phyloP scores from a whole-genome alignment of 92 coral and sea anemone species.

The Blastomussa wellsi region DNA sequence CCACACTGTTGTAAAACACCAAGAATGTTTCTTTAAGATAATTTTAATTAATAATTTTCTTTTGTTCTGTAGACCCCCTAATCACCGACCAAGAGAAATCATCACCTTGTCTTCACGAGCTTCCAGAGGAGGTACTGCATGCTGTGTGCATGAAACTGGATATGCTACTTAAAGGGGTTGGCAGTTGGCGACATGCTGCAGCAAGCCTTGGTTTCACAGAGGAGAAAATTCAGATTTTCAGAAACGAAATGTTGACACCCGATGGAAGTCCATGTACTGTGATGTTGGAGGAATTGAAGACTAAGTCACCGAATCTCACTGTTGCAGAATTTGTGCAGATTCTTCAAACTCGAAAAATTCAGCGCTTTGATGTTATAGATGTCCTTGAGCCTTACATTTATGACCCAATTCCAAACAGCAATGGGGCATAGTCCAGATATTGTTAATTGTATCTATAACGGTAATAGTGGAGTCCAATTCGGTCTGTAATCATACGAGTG shows the following conservation, averaged over 20 bases:
- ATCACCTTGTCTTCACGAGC: slow-evolving; percentile 21
- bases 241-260: slow-evolving; percentile 29
- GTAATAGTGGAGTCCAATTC: too few species aligned
- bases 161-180: slow-evolving; percentile 27
- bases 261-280: slow-evolving; percentile 53
- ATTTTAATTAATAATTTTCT: neutral
- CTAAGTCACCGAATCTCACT: slow-evolving; percentile 36
- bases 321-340: slow-evolving; percentile 56
- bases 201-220: slow-evolving; percentile 26
- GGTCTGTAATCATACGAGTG: too few species aligned
- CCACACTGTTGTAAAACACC: neutral
- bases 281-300: slow-evolving; percentile 30
- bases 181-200: slow-evolving; percentile 59
- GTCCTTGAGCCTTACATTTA: slow-evolving; percentile 19
- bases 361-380: slow-evolving; percentile 39
- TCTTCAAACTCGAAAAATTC: slow-evolving; percentile 45
- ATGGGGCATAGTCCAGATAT: neutral
- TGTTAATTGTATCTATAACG: too few species aligned
- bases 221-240: slow-evolving; percentile 17
- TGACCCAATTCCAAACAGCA: neutral
- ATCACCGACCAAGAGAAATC: slow-evolving; percentile 11
- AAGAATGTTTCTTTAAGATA: neutral
- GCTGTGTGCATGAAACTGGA: slow-evolving; percentile 41
- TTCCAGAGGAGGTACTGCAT: slow-evolving; percentile 40
- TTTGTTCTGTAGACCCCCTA: slow-evolving; percentile 13